These are phyloP conservation scores for Pseudochromis fuscus DNA, from an alignment of 2,797 vertebrate species.

Conservation along the genomic window DNA sequence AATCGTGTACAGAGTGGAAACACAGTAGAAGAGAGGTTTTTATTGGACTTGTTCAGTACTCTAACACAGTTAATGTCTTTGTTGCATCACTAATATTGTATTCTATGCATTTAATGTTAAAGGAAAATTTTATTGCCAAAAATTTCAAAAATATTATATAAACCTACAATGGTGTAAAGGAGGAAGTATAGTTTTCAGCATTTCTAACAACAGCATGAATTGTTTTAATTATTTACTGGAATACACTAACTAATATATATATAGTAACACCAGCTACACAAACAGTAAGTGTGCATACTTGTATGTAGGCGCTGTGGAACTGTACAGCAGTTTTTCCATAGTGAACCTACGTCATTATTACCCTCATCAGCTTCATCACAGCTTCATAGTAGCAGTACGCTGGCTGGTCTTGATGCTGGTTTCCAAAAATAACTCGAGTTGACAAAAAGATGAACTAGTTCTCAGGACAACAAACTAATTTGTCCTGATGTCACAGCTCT, in stretches of 20 bases:
- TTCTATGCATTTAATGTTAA: background rate
- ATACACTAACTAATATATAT: too few relatives aligned
- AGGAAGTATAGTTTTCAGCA: background rate
- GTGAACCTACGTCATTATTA: slow-evolving; percentile 51
- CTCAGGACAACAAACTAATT: too few relatives aligned
- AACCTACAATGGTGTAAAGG: background rate
- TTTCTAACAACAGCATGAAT: background rate
- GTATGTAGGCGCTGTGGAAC: slow-evolving; percentile 44
- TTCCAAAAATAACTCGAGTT: slow-evolving; percentile 16
- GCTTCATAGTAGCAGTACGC: background rate
- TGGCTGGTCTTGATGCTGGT: slow-evolving; percentile 13
- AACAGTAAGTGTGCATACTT: slow-evolving; percentile 12
- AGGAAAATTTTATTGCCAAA: background rate
- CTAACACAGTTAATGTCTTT: background rate
- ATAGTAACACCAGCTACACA: background rate
- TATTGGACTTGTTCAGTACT: background rate
- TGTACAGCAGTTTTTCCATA: slow-evolving; percentile 56
- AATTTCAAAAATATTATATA: background rate
- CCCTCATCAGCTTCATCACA: slow-evolving; percentile 21
- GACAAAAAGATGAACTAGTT: too few relatives aligned
- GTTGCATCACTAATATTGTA: background rate
- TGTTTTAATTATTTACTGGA: slow-evolving; percentile 39
- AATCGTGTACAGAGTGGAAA: background rate
- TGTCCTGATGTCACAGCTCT: background rate
- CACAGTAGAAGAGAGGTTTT: background rate